Evolutionary conservation across 2,113 vertebrate species (phyloP).

Genomic region (Eretmochelys imbricata): DNA sequence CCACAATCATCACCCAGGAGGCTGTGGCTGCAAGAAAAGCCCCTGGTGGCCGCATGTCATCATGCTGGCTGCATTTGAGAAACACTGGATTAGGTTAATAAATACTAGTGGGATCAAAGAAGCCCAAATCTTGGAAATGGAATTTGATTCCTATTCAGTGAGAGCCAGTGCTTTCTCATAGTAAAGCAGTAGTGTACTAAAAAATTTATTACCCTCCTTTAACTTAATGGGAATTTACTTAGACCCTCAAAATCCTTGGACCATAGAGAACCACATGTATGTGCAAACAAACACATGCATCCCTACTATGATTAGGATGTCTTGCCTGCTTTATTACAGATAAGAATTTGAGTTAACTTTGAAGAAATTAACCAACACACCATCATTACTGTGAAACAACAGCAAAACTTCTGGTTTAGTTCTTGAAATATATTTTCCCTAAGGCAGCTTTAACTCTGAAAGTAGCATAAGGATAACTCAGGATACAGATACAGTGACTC

Average conservation of each 20-base stretch:
- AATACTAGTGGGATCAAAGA: background rate
- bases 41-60: no score
- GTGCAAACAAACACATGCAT: background rate
- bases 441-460: background rate
- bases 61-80: no score
- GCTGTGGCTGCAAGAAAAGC: no score
- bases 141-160: constrained; percentile 25
- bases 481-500: background rate
- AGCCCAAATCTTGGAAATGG: background rate
- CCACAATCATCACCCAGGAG: no score
- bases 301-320: background rate
- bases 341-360: background rate
- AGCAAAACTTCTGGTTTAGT: background rate
- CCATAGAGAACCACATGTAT: background rate
- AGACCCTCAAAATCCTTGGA: constrained; percentile 6
- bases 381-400: background rate
- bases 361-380: background rate
- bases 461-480: background rate
- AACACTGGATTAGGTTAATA: background rate
- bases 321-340: background rate
- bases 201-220: background rate
- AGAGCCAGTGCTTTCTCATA: background rate
- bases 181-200: constrained; percentile 25
- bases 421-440: background rate
- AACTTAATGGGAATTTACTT: constrained; percentile 5